These are phyloP conservation scores for Philereme vetulata DNA, from an alignment of 2,888 invertebrate species.

Conservation along the genomic window DNA sequence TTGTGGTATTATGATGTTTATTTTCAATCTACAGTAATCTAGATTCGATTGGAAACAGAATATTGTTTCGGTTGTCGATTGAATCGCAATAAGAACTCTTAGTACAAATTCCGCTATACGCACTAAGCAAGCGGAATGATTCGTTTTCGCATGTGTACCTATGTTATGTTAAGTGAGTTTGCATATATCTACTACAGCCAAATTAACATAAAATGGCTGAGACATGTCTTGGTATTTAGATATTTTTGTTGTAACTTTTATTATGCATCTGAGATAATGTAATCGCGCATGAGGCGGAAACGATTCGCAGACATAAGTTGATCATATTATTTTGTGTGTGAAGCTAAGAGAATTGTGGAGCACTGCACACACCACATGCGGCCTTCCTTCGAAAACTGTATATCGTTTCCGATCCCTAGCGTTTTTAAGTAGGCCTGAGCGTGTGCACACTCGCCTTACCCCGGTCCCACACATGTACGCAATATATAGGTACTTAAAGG, in stretches of 20 bases:
- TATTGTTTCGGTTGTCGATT: no score
- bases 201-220: conserved; percentile 23
- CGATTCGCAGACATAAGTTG: background rate
- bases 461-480: no score
- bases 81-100: no score
- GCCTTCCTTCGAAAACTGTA: no score
- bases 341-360: no score
- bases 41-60: no score
- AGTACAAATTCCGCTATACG: conserved; percentile 4
- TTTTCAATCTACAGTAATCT: no score
- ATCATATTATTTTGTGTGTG: no score
- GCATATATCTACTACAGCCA: conserved; percentile 24
- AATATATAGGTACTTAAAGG: no score
- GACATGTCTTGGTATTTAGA: conserved; percentile 19
- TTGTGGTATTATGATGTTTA: no score
- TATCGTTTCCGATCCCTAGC: conserved; percentile 6
- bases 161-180: conserved; percentile 22
- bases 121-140: conserved; percentile 22
- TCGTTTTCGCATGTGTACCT: conserved; percentile 29
- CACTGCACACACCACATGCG: no score
- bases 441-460: conserved; percentile 26
- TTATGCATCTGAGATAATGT: conserved; percentile 12
- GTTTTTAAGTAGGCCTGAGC: conserved; percentile 25
- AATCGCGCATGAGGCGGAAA: conserved; percentile 6
- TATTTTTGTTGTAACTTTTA: conserved; percentile 16